Base-by-base conservation (phyloP, 2,888 invertebrate species). In the Ophion costatus region DNA sequence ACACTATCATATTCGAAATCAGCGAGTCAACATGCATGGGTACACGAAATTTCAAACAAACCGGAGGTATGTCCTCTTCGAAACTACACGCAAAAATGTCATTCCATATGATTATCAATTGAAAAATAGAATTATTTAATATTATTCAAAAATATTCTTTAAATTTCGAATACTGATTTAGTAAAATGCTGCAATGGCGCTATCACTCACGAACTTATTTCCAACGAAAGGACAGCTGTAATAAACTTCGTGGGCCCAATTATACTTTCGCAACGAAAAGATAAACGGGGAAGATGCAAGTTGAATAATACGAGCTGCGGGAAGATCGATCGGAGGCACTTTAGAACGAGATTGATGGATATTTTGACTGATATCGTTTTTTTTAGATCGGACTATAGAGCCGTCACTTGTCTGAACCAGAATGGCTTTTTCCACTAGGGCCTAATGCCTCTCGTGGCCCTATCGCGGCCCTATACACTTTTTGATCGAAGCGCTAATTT, bases 371-470 rank as follows among this genome's bases (percentile, higher is more conserved):
- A 71, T 76, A 63, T 70, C 42, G 57, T 59, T 20, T 59, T 22
- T 59, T 59, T 59, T 20, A 17, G 22, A 29, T 56, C 56, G 56
- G 20, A 61, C 51, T 51, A 67, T 38, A 33, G 29, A 22, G 29
- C 33, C 80, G 20, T 45, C 22, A 42, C 42, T 22, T 64, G 83
- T 70, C 74, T 64, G 74, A 78, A 57, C 56, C 73, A 59, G 20
- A 75, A 69, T 64, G 69, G 20, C 14, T 83, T 79, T 75, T 83
- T 83, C 22, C 79, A 79, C 75, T 64, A 42, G 74, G 33, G 24
- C 56, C 45, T n/a, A 56, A 63, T 29, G 57, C 64, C 56, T 33
- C 57, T 63, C 56, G 64, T 38, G 29, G 70, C 5, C 17, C 6
- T 7, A 38, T 38, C 38, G 6, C 4, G 24, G n/a, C 24, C 17